Percentiles rank a stretch among this genome's conserved stretches.
Conservation (phyloP, 2,888 invertebrate species). For the Scaptomyza flava region DNA sequence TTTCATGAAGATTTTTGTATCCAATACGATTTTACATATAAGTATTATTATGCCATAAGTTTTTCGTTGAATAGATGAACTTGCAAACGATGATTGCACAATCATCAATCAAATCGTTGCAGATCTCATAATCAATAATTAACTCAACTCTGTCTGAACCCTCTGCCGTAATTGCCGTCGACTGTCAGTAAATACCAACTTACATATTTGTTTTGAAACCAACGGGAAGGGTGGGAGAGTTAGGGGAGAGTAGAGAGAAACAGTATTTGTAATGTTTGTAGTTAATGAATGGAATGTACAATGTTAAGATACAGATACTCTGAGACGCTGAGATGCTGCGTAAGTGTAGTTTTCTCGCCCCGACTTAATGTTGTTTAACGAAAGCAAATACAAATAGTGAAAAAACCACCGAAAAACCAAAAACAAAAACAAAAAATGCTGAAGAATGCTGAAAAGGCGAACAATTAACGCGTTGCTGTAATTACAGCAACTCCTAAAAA, state of each 20-base stretch:
- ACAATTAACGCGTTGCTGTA: constrained; percentile 79
- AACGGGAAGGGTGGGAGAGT: no score
- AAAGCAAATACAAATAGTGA: constrained; percentile 66
- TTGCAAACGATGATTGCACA: constrained; percentile 3
- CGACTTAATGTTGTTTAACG: constrained; percentile 56
- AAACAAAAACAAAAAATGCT: constrained; percentile 31
- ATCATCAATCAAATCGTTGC: constrained; percentile 44
- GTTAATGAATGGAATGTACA: constrained; percentile 62
- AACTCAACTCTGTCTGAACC: constrained; percentile 15
- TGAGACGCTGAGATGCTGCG: constrained; percentile 34
- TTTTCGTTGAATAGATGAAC: neutral
- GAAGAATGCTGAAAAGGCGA: constrained; percentile 63
- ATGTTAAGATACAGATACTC: constrained; percentile 26
- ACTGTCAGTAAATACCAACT: constrained; percentile 33
- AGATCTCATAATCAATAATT: constrained; percentile 26
- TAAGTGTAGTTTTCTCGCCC: constrained; percentile 79
- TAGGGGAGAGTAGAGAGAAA: neutral
- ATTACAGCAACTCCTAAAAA: constrained; percentile 56
- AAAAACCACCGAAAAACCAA: constrained; percentile 34
- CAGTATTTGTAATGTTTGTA: constrained; percentile 31
- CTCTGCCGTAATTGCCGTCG: constrained; percentile 49
- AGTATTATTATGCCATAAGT: no score
- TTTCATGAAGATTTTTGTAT: no score
- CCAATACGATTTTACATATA: no score
- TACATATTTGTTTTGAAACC: neutral